Conservation (phyloP, 2,797 vertebrate genomes). For the Monodelphis domestica region DNA sequence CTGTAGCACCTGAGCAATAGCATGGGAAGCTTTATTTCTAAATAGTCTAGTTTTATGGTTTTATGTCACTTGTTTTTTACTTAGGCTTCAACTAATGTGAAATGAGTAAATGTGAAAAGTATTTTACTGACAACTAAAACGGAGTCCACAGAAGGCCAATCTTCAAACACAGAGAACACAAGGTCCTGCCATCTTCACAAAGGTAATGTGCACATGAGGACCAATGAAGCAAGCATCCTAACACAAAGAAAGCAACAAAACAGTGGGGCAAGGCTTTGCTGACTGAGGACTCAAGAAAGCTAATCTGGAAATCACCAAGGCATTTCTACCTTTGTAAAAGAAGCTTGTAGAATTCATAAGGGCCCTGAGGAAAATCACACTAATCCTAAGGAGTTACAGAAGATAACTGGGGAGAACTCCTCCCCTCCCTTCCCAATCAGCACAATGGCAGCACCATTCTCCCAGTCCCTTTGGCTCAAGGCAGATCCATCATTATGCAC, state of each 20-base stretch:
- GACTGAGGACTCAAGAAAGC: background rate
- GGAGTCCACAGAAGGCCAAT: conserved; percentile 18
- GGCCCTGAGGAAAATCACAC: conserved; percentile 50
- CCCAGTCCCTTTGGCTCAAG: background rate
- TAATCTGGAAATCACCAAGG: conserved; percentile 19
- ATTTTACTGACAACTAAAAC: conserved; percentile 54
- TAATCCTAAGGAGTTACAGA: conserved; percentile 15
- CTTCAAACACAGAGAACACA: conserved; percentile 43
- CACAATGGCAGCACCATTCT: background rate
- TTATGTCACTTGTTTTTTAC: conserved; percentile 16
- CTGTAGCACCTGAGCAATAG: conserved; percentile 66
- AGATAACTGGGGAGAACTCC: conserved; percentile 24
- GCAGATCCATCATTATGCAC: background rate
- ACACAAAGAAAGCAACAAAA: conserved; percentile 42
- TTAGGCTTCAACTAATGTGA: conserved; percentile 25
- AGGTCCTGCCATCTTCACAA: conserved; percentile 13
- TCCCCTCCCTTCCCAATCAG: background rate
- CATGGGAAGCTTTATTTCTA: conserved; percentile 67
- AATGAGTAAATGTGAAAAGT: conserved; percentile 28
- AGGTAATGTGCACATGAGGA: conserved; percentile 14
- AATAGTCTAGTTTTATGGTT: conserved; percentile 41
- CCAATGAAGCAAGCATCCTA: conserved; percentile 44
- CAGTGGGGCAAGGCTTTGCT: background rate
- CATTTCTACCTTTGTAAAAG: conserved; percentile 32
- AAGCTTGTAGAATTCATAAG: conserved; percentile 29